phyloP scores from a whole-genome alignment of 2,797 vertebrate species.

The Esox lucius region DNA sequence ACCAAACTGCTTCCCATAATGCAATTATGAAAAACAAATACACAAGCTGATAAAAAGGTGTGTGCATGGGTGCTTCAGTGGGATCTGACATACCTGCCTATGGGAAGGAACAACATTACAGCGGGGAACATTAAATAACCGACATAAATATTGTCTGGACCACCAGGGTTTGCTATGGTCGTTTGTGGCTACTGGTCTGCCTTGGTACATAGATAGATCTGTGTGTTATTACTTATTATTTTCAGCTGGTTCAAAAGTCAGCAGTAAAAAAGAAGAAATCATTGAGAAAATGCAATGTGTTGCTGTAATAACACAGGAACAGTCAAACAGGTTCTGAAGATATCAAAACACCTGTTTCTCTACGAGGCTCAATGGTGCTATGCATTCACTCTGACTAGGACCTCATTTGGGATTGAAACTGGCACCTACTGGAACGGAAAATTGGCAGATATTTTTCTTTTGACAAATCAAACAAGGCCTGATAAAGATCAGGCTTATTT shows the following conservation, averaged over 20 bases:
- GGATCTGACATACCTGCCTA: slow-evolving; percentile 14
- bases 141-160: slow-evolving; percentile 8
- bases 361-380: background rate
- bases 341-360: background rate
- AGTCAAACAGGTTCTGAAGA: background rate
- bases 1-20: too few relatives aligned
- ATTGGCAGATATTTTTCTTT: too few relatives aligned
- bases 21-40: too few relatives aligned
- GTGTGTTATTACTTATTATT: background rate
- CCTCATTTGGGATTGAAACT: background rate
- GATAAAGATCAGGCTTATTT: too few relatives aligned
- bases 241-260: background rate
- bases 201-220: background rate
- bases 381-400: background rate
- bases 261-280: too few relatives aligned
- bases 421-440: background rate
- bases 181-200: slow-evolving; percentile 16
- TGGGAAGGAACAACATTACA: slow-evolving; percentile 34
- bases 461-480: too few relatives aligned
- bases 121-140: slow-evolving; percentile 38
- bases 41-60: too few relatives aligned
- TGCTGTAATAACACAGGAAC: background rate
- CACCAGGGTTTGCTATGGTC: slow-evolving; percentile 17
- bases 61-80: slow-evolving; percentile 19
- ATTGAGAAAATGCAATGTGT: background rate